Percentiles rank a stretch among this genome's conserved stretches.
phyloP scores from a whole-genome alignment of 1,140 invertebrate genomes.

The Rhynchophorus ferrugineus region DNA sequence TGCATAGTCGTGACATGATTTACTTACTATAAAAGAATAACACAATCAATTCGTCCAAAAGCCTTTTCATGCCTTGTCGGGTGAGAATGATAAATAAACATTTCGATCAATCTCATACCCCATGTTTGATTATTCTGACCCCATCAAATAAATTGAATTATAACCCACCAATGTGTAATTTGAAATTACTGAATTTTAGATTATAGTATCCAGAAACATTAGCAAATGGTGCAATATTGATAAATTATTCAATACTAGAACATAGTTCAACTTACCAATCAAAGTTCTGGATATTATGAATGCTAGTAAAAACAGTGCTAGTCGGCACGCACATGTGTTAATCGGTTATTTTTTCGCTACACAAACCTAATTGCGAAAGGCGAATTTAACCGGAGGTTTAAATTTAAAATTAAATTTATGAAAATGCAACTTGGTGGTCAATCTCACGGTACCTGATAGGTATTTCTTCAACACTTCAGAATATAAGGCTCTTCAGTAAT shows the following conservation, averaged over 20 bases:
- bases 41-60: conserved; percentile 4
- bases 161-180: not conserved
- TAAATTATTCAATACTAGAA: not conserved
- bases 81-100: not conserved
- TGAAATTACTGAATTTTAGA: not conserved
- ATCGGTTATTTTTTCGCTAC: too few relatives aligned
- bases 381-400: too few relatives aligned
- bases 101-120: not conserved
- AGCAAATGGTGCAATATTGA: not conserved
- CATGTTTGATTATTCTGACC: not conserved
- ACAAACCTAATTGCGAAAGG: too few relatives aligned
- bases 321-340: too few relatives aligned
- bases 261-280: not conserved
- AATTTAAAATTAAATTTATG: too few relatives aligned
- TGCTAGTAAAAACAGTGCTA: not conserved
- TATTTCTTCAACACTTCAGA: too few relatives aligned
- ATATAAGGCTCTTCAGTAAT: too few relatives aligned
- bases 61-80: not conserved
- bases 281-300: not conserved
- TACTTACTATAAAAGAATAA: too few relatives aligned
- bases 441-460: too few relatives aligned
- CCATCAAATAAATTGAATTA: not conserved
- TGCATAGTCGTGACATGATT: too few relatives aligned
- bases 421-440: too few relatives aligned
- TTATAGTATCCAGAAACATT: not conserved